Conservation (phyloP, 2,888 invertebrate species). For the Trichopria drosophilae region DNA sequence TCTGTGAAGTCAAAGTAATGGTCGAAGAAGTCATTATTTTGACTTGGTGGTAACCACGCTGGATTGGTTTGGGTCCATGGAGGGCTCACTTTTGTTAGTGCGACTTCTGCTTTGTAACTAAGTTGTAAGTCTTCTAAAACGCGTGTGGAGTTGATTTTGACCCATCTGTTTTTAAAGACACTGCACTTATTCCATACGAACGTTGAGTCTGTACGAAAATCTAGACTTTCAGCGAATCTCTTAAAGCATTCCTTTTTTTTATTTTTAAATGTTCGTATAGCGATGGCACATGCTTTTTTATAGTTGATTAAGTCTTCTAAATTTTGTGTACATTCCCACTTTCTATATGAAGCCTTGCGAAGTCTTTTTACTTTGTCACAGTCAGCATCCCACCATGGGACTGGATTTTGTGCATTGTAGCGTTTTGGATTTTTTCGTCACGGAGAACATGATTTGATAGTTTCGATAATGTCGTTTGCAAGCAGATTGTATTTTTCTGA, state of each 20-base stretch:
- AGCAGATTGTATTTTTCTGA: too few relatives aligned
- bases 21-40: slow-evolving; percentile 3
- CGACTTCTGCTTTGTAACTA: too few relatives aligned
- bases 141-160: too few relatives aligned
- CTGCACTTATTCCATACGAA: slow-evolving; percentile 2
- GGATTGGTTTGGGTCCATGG: neutral
- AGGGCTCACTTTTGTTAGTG: neutral
- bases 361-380: slow-evolving; percentile 10
- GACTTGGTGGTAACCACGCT: neutral
- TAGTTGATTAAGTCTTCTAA: slow-evolving; percentile 2
- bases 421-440: too few relatives aligned
- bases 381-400: slow-evolving; percentile 17
- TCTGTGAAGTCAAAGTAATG: neutral
- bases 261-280: slow-evolving; percentile 10
- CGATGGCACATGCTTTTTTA: neutral
- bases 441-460: too few relatives aligned
- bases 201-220: neutral
- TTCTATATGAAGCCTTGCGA: slow-evolving; percentile 6
- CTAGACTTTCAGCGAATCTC: slow-evolving; percentile 4
- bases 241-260: slow-evolving; percentile 8
- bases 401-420: slow-evolving; percentile 18
- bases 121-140: too few relatives aligned
- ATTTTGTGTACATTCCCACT: neutral
- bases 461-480: too few relatives aligned
- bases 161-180: slow-evolving; percentile 5